Evolutionary conservation across 2,888 invertebrate genomes (phyloP), one percentile per base, ranked within the genome.

Genomic region (Oligia strigilis): DNA sequence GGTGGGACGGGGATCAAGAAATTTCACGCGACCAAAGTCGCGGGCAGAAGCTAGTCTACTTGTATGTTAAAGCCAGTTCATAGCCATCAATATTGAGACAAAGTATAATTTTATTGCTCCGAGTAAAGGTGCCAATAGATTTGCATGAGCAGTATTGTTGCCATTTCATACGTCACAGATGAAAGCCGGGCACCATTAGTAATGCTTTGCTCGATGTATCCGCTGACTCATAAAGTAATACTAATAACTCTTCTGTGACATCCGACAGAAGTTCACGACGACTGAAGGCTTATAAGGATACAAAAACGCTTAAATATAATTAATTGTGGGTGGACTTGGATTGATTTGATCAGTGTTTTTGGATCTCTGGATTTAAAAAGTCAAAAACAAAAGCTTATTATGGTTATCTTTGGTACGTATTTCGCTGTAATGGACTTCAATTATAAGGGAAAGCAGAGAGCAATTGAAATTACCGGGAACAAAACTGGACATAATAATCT

Each of bases 271-370:
- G 72, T 88, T 85, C 75, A 76, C 55, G 64, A 52, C 55, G 67
- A 75, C 72, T 79, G 65, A 80, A 67, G 52, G 62, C 72, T 77
- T 83, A 72, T 78, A 80, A 74, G 80, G 86, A 76, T 75, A 88
- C 72, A 84, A 88, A 78, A 81, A 73, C 36, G 52, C 52, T 83
- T 80, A 55, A 85, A 71, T 23, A 72, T 75, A 78, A 80, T 88
- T 64, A 75, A 87, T 89, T 88, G 81, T 83, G 76, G 81, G 80
- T 80, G 79, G 81, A 88, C 77, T 74, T 62, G 66, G 75, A 87
- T 89, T 74, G 78, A 88, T 83, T 78, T 65, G 72, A 72, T 78
- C 81, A 75, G 69, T 69, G 75, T 75, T 77, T 82, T 83, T 43
- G 6, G 64, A 66, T 78, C 17, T 77, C 78, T 77, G 43, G 65